These are phyloP conservation scores for Linnaemya tessellans DNA, from an alignment of 2,888 invertebrate species.

Conservation along the genomic window DNA sequence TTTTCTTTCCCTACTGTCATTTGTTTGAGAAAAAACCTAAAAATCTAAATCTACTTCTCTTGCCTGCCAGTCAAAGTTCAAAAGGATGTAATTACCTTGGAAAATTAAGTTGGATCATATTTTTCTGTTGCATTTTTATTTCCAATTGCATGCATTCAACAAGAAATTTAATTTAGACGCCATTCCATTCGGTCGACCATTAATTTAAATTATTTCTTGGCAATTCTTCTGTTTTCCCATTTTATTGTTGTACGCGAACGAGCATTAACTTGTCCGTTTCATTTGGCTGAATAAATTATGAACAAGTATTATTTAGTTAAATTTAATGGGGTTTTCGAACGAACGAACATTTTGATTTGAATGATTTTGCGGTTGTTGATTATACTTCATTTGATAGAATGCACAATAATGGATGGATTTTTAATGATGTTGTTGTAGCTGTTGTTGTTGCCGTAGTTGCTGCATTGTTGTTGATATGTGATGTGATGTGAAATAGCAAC, in stretches of 20 bases:
- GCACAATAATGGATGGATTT: constrained; percentile 38
- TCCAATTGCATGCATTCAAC: constrained; percentile 28
- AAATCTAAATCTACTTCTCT: not conserved
- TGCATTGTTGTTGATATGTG: constrained; percentile 21
- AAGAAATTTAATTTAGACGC: constrained; percentile 56
- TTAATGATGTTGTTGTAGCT: constrained; percentile 29
- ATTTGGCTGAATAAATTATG: constrained; percentile 64
- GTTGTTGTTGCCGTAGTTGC: not conserved
- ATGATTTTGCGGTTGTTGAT: constrained; percentile 71
- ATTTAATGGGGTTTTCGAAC: constrained; percentile 66
- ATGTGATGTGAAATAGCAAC: constrained; percentile 56
- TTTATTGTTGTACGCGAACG: constrained; percentile 21
- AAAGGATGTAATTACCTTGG: not conserved
- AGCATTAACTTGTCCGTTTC: constrained; percentile 63
- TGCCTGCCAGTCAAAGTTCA: constrained; percentile 4
- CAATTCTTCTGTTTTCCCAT: constrained; percentile 49
- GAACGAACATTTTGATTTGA: constrained; percentile 69
- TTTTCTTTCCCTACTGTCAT: not conserved
- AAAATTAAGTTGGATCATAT: not conserved
- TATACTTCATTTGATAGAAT: constrained; percentile 43
- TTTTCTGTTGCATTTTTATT: not conserved
- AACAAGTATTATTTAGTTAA: constrained; percentile 69
- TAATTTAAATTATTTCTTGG: constrained; percentile 61
- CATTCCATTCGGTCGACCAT: constrained; percentile 47
- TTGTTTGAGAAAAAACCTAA: too few species aligned